A percentile compares a stretch with the other conserved stretches of the same genome.
Evolutionary conservation across 2,113 vertebrate genomes (phyloP).

Genomic region (Pelecanoides urinatrix): DNA sequence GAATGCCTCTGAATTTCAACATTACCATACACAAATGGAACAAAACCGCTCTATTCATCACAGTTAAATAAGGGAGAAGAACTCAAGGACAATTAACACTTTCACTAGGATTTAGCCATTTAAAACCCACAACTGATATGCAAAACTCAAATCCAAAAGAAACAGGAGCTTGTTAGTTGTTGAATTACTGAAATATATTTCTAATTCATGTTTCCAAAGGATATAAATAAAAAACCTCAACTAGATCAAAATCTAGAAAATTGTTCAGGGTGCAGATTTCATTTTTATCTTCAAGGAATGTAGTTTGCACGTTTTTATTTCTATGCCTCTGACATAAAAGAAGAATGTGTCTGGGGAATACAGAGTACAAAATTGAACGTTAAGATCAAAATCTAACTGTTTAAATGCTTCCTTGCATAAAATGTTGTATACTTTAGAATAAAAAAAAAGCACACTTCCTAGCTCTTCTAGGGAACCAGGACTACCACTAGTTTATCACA

Average conservation of each 20-base stretch:
- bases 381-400: neutral
- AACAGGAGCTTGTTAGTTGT: neutral
- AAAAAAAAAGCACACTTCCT: neutral
- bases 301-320: neutral
- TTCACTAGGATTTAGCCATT: neutral
- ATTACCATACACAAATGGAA: neutral
- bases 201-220: neutral
- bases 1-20: neutral
- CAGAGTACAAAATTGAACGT: neutral
- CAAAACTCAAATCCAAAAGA: neutral
- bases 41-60: neutral
- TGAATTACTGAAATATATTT: neutral
- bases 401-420: neutral
- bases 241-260: neutral
- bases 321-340: neutral
- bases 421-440: neutral
- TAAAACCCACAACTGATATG: neutral
- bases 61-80: neutral
- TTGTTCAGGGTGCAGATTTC: neutral
- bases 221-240: neutral
- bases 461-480: neutral
- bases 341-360: neutral
- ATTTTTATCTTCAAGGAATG: neutral
- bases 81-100: neutral
- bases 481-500: neutral